phyloP scores from a whole-genome alignment of 2,888 invertebrate genomes.

The Thelaira solivaga region DNA sequence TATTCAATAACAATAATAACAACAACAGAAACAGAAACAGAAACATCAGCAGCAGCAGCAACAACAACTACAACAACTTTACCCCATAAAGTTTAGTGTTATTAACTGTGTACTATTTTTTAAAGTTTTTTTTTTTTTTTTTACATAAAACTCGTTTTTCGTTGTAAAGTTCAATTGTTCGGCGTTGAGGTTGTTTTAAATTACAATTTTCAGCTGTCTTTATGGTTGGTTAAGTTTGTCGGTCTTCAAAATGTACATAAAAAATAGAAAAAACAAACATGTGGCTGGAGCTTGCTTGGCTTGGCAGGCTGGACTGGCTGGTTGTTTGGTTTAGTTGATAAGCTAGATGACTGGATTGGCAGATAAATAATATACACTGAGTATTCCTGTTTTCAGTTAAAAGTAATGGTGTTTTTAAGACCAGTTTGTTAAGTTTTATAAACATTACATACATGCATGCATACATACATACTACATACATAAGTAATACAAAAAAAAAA shows the following conservation, averaged over 20 bases:
- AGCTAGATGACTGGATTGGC: conserved; percentile 14
- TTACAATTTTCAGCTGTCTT: conserved; percentile 61
- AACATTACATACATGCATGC: too few species aligned
- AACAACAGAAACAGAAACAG: too few species aligned
- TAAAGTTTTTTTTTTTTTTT: not conserved
- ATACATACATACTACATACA: too few species aligned
- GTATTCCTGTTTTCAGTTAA: conserved; percentile 43
- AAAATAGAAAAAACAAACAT: conserved; percentile 15
- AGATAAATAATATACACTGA: not conserved
- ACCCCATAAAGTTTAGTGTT: not conserved
- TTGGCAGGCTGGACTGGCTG: conserved; percentile 3
- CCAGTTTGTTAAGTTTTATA: conserved; percentile 44
- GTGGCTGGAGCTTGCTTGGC: conserved; percentile 9
- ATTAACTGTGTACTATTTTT: not conserved
- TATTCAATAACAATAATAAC: too few species aligned
- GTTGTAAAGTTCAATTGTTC: conserved; percentile 59
- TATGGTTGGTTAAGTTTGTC: conserved; percentile 57
- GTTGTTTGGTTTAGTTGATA: not conserved
- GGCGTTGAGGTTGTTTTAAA: conserved; percentile 41
- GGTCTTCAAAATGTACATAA: conserved; percentile 32
- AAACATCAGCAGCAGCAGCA: too few species aligned
- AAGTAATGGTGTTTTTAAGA: conserved; percentile 49
- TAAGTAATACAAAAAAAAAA: not conserved
- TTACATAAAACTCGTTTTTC: conserved; percentile 29
- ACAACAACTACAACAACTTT: not conserved